A percentile compares a stretch with the other conserved stretches of the same genome.
These are phyloP conservation scores for Xestia c-nigrum DNA, from an alignment of 2,888 invertebrate species.

Conservation along the genomic window DNA sequence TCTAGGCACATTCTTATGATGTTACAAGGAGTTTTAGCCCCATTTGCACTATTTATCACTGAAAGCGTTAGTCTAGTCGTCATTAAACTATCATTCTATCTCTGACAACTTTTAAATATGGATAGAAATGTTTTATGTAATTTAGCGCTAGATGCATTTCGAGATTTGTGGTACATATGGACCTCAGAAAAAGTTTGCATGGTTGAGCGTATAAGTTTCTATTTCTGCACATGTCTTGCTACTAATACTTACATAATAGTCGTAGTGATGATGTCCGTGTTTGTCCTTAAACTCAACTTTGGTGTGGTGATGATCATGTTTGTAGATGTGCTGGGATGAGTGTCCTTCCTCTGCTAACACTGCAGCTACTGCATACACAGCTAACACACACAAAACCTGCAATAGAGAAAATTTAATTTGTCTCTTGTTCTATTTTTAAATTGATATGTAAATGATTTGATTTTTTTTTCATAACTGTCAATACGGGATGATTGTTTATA, in stretches of 20 bases:
- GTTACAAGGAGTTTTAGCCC: no score
- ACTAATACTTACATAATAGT: conserved; percentile 54
- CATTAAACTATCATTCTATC: not conserved
- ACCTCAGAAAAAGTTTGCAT: not conserved
- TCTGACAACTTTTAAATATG: not conserved
- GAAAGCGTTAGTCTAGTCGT: not conserved
- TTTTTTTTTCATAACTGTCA: not conserved
- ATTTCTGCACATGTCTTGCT: not conserved
- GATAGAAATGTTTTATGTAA: not conserved
- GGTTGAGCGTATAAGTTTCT: no score
- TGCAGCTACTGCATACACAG: conserved; percentile 39
- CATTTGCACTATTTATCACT: not conserved
- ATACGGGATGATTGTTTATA: not conserved
- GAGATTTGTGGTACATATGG: not conserved
- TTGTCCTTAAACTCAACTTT: conserved; percentile 59
- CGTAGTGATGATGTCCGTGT: conserved; percentile 58
- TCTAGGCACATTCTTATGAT: no score
- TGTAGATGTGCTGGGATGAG: conserved; percentile 74
- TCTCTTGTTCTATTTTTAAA: not conserved
- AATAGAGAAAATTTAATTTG: conserved; percentile 9
- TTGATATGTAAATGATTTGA: not conserved
- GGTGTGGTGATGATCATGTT: conserved; percentile 70
- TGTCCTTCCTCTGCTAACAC: conserved; percentile 61
- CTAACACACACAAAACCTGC: conserved; percentile 67
- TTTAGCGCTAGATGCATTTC: not conserved